A percentile compares a stretch with the other conserved stretches of the same genome.
These are phyloP conservation scores for Microtus californicus DNA, from an alignment of 2,797 vertebrate genomes.

Conservation along the genomic window DNA sequence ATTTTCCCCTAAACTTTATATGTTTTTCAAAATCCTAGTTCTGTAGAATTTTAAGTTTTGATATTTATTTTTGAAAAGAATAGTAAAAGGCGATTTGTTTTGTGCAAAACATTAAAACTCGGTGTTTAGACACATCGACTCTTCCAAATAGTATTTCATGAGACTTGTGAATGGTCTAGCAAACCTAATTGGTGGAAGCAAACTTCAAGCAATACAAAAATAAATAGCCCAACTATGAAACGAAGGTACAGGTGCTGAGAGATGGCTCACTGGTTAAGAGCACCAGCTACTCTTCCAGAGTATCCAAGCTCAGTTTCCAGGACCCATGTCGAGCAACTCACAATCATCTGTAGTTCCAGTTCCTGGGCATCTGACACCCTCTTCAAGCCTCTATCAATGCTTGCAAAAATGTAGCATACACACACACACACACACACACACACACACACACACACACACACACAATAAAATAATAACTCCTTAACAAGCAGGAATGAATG, in stretches of 20 bases:
- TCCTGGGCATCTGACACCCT: background rate
- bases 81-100: background rate
- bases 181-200: background rate
- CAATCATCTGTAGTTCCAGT: no score
- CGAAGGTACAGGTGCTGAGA: background rate
- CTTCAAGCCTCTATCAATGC: background rate
- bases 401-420: background rate
- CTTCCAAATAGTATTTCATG: background rate
- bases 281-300: background rate
- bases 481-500: background rate
- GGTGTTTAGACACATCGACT: background rate
- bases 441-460: no score
- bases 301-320: background rate
- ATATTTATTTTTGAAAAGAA: background rate
- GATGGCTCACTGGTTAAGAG: background rate
- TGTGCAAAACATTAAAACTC: constrained; percentile 25
- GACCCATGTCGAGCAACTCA: background rate
- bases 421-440: background rate
- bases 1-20: background rate
- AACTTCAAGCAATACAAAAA: background rate
- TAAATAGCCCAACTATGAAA: background rate
- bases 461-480: background rate
- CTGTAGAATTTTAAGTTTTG: background rate
- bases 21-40: constrained; percentile 26
- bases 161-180: background rate